These are phyloP conservation scores for Girardinichthys multiradiatus DNA, from an alignment of 2,113 vertebrate genomes.

Conservation along the genomic window DNA sequence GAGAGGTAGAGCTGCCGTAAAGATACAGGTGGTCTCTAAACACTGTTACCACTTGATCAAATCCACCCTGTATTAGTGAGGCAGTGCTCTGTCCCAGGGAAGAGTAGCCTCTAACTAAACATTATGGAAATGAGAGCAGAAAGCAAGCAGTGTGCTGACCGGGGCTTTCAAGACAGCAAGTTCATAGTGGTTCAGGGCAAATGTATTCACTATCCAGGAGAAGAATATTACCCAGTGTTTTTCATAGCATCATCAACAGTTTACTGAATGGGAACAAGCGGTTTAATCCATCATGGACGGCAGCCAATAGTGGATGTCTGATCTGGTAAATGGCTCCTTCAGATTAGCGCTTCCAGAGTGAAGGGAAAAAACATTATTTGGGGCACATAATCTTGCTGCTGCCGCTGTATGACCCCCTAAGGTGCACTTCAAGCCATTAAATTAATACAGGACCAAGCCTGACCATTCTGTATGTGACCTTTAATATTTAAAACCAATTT, in stretches of 20 bases:
- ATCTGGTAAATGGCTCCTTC: not conserved
- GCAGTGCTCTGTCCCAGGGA: constrained; percentile 26
- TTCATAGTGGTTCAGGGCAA: constrained; percentile 19
- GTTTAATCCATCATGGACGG: not conserved
- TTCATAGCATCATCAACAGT: not conserved
- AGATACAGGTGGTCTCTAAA: constrained; percentile 74
- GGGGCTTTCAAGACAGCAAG: constrained; percentile 43
- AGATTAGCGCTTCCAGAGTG: not conserved
- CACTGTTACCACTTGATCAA: constrained; percentile 70
- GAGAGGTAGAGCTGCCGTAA: constrained; percentile 34
- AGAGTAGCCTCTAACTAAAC: constrained; percentile 46
- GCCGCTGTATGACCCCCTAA: not conserved
- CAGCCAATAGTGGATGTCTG: not conserved
- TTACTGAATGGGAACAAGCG: not conserved
- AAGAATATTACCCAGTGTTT: constrained; percentile 13
- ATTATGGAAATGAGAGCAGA: constrained; percentile 60
- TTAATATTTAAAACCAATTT: not conserved
- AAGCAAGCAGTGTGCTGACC: constrained; percentile 19
- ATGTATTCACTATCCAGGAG: constrained; percentile 12
- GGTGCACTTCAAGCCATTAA: not conserved
- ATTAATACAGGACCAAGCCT: not conserved
- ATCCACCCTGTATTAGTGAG: constrained; percentile 53
- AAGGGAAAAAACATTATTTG: not conserved
- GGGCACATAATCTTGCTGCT: not conserved
- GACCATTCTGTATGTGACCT: not conserved